These are phyloP conservation scores for Cettia cetti DNA, from an alignment of 2,113 vertebrate species.

Conservation along the genomic window DNA sequence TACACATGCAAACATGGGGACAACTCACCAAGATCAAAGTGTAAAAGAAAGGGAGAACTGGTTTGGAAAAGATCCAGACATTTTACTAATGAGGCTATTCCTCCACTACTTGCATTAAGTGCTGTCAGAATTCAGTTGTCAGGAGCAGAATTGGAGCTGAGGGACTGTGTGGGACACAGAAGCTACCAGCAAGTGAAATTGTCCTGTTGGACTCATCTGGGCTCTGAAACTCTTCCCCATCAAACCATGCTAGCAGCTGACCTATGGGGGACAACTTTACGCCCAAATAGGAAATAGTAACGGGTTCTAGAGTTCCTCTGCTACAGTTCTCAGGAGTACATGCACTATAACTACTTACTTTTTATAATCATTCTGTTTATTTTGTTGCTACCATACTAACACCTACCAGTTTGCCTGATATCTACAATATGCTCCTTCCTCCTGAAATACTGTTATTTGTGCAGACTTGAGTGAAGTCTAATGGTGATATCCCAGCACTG, in stretches of 20 bases:
- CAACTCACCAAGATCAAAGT: background rate
- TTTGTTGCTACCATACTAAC: background rate
- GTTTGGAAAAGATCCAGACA: background rate
- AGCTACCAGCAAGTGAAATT: background rate
- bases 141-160: background rate
- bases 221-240: background rate
- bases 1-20: fast-evolving
- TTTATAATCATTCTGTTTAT: background rate
- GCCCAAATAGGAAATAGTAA: background rate
- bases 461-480: background rate
- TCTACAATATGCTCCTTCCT: background rate
- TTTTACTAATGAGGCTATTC: background rate
- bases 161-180: background rate
- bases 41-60: background rate
- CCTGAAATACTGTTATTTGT: background rate
- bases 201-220: background rate
- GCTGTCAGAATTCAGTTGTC: background rate
- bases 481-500: background rate
- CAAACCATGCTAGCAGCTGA: background rate
- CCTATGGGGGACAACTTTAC: background rate
- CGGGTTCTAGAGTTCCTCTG: background rate
- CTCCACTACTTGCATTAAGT: background rate
- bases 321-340: background rate
- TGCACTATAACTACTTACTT: background rate
- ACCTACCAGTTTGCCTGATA: background rate